Evolutionary conservation across 1,140 invertebrate species (phyloP).

Genomic region (Pseudomyrmex gracilis): DNA sequence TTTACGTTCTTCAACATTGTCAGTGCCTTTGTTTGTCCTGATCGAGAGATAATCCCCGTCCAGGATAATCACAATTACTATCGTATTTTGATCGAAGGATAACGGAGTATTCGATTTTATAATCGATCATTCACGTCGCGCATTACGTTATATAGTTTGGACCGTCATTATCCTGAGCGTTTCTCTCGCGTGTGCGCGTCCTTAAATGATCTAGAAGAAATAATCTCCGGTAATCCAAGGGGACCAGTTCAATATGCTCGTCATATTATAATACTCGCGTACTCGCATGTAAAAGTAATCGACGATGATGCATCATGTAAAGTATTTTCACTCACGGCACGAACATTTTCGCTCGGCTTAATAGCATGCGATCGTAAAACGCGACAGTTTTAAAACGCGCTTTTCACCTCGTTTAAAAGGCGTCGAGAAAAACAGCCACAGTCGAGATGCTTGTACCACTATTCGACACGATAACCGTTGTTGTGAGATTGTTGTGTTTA

Average conservation of each 20-base stretch:
- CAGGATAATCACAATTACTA: constrained; percentile 31
- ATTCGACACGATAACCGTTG: constrained; percentile 33
- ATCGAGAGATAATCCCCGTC: not conserved
- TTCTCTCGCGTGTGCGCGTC: constrained; percentile 1
- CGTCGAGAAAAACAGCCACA: not conserved
- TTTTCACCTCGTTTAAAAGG: constrained; percentile 56
- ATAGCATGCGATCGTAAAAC: constrained; percentile 47
- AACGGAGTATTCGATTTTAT: constrained; percentile 24
- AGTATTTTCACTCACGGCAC: constrained; percentile 8
- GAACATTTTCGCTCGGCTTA: constrained; percentile 34
- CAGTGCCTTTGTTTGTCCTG: not conserved
- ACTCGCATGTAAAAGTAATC: constrained; percentile 14
- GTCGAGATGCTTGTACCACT: constrained; percentile 11
- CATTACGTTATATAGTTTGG: constrained; percentile 9
- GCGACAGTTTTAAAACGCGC: constrained; percentile 51
- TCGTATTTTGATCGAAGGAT: constrained; percentile 16
- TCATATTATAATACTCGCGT: not conserved
- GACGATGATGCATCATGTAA: constrained; percentile 40
- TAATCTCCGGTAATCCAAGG: constrained; percentile 32
- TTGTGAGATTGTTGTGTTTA: too few species aligned
- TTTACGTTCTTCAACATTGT: too few species aligned
- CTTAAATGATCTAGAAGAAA: constrained; percentile 38
- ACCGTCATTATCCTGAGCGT: constrained; percentile 28
- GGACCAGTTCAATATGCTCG: constrained; percentile 35
- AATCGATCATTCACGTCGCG: constrained; percentile 10